Evolutionary conservation across 2,797 vertebrate genomes (phyloP).

Genomic region (Parambassis ranga): DNA sequence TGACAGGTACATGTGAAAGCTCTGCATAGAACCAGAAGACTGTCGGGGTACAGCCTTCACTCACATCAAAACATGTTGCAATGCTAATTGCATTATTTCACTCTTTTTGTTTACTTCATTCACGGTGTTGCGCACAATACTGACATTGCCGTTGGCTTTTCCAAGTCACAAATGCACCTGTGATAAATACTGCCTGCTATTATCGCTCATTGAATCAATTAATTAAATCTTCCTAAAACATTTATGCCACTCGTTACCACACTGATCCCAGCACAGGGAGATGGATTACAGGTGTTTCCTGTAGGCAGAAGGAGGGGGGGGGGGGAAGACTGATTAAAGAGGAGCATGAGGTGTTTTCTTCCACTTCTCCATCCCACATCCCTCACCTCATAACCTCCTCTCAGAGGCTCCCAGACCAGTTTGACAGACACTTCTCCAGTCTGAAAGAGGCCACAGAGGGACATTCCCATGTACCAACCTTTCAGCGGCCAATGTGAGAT

Average conservation of each 20-base stretch:
- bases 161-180: constrained; percentile 56
- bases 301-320: constrained; percentile 43
- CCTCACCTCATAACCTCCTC: background rate
- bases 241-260: constrained; percentile 63
- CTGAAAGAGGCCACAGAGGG: constrained; percentile 43
- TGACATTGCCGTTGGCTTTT: constrained; percentile 61
- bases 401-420: constrained; percentile 10
- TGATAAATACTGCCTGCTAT: constrained; percentile 65
- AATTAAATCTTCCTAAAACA: constrained; percentile 73
- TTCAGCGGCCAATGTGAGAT: constrained; percentile 36
- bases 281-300: constrained; percentile 78
- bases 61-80: too few relatives aligned
- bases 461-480: constrained; percentile 33
- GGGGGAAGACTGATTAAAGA: constrained; percentile 63
- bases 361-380: constrained; percentile 23
- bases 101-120: background rate
- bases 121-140: constrained; percentile 2
- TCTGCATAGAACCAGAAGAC: too few relatives aligned
- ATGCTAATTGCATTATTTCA: too few relatives aligned
- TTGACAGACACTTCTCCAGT: constrained; percentile 33
- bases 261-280: constrained; percentile 58
- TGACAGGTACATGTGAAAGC: too few relatives aligned
- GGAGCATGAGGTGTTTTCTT: constrained; percentile 43
- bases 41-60: too few relatives aligned
- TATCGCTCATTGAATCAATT: constrained; percentile 73